These are phyloP conservation scores for Rhinophrynus dorsalis DNA, from an alignment of 2,797 vertebrate genomes.

Conservation along the genomic window DNA sequence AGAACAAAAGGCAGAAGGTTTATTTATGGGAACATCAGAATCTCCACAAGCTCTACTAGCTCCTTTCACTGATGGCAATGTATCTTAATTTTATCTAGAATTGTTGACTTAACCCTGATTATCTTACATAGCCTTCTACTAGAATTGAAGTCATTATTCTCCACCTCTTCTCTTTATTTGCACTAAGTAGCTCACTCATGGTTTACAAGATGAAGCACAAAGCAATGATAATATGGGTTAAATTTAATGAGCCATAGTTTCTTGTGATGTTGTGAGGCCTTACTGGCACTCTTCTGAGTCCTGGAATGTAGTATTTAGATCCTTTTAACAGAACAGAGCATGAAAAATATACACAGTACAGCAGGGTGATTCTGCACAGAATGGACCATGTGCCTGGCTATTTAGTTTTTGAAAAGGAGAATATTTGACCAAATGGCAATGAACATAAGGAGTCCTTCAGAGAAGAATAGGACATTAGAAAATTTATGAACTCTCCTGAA, in stretches of 20 bases:
- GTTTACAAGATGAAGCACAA: slow-evolving; percentile 84
- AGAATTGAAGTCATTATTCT: slow-evolving; percentile 24
- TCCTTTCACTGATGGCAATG: slow-evolving; percentile 33
- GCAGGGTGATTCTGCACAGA: slow-evolving; percentile 67
- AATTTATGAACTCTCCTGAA: slow-evolving; percentile 99
- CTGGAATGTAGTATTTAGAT: slow-evolving; percentile 78
- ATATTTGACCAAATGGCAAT: slow-evolving; percentile 84
- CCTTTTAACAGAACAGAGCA: slow-evolving; percentile 75
- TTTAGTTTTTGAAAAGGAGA: slow-evolving; percentile 84
- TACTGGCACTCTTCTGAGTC: slow-evolving; percentile 74
- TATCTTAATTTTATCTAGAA: slow-evolving; percentile 34
- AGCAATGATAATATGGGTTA: slow-evolving; percentile 88
- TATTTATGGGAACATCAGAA: slow-evolving; percentile 50
- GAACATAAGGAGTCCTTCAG: slow-evolving; percentile 98
- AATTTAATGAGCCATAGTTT: slow-evolving; percentile 84
- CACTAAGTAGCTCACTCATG: slow-evolving; percentile 76
- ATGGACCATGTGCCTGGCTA: slow-evolving; percentile 84
- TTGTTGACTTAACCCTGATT: slow-evolving; percentile 40
- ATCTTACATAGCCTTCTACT: slow-evolving; percentile 36
- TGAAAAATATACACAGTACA: slow-evolving; percentile 84
- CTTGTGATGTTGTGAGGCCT: slow-evolving; percentile 68
- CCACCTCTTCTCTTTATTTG: slow-evolving; percentile 55
- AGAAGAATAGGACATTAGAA: slow-evolving; percentile 90
- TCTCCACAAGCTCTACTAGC: slow-evolving; percentile 44
- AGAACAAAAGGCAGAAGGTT: slow-evolving; percentile 33